Evolutionary conservation across 2,113 vertebrate genomes (phyloP).

Genomic region (Podiceps cristatus): DNA sequence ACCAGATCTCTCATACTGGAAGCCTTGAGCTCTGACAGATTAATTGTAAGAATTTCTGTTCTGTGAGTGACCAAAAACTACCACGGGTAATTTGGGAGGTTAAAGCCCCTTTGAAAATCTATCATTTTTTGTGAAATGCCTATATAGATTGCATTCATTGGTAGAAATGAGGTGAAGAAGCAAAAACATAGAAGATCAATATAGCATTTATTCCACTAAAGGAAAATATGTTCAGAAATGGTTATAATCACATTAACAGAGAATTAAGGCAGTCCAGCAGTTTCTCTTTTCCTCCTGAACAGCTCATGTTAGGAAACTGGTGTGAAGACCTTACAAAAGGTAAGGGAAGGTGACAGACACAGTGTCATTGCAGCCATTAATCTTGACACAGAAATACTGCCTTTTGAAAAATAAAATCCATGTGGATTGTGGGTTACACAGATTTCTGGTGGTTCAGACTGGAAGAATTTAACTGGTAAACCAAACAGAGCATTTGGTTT

Average conservation of each 20-base stretch:
- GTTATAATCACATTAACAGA: background rate
- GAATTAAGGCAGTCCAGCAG: background rate
- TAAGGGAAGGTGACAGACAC: background rate
- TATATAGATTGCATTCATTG: background rate
- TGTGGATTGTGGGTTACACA: background rate
- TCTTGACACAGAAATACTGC: background rate
- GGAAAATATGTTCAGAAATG: background rate
- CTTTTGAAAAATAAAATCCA: background rate
- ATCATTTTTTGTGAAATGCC: background rate
- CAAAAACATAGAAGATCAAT: background rate
- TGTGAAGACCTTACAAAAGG: background rate
- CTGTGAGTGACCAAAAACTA: background rate
- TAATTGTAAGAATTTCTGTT: background rate
- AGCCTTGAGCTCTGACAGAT: background rate
- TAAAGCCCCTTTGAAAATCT: background rate
- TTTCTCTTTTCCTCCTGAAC: background rate
- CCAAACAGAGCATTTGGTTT: background rate
- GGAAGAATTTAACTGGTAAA: background rate
- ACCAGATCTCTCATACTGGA: background rate
- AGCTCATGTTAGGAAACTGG: background rate
- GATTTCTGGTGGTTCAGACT: background rate
- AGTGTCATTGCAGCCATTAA: background rate
- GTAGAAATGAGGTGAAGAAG: slow-evolving; percentile 24
- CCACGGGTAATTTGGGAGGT: background rate
- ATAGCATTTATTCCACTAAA: background rate